A percentile compares a stretch with the other conserved stretches of the same genome.
Conservation (phyloP, 2,888 invertebrate species). For the Diaphora mendica region DNA sequence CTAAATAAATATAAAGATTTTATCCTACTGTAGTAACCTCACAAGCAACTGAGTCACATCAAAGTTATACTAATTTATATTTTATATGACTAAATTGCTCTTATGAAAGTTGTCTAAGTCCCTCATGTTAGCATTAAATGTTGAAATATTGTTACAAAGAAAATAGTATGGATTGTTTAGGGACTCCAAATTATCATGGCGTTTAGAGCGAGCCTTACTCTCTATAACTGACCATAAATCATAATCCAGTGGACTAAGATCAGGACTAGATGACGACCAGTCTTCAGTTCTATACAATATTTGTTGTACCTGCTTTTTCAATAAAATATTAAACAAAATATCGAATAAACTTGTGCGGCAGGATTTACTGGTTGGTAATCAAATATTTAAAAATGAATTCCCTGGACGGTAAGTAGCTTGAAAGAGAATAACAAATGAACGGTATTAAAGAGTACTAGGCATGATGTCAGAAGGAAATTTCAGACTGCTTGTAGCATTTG, state of each 20-base stretch:
- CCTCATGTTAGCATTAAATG: too few species aligned
- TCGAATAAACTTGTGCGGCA: too few species aligned
- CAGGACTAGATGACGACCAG: too few species aligned
- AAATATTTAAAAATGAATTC: neutral
- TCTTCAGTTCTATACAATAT: too few species aligned
- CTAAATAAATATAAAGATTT: slow-evolving; percentile 13
- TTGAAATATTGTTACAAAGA: too few species aligned
- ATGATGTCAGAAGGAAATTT: neutral
- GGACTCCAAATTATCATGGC: too few species aligned
- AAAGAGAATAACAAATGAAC: neutral
- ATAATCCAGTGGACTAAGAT: too few species aligned
- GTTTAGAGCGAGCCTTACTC: too few species aligned
- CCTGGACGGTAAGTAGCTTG: neutral
- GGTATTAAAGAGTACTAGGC: neutral
- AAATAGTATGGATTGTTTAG: too few species aligned
- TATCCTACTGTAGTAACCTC: neutral
- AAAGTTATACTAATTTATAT: neutral
- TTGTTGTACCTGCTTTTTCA: neutral
- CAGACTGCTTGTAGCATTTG: neutral
- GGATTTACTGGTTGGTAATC: neutral
- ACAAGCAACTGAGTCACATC: neutral
- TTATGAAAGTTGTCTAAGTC: neutral
- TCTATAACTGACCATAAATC: too few species aligned
- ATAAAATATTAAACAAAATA: neutral
- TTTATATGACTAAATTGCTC: neutral